Evolutionary conservation across 1,140 invertebrate species (phyloP), one percentile per base, ranked within the genome.

Genomic region (Periplaneta americana): DNA sequence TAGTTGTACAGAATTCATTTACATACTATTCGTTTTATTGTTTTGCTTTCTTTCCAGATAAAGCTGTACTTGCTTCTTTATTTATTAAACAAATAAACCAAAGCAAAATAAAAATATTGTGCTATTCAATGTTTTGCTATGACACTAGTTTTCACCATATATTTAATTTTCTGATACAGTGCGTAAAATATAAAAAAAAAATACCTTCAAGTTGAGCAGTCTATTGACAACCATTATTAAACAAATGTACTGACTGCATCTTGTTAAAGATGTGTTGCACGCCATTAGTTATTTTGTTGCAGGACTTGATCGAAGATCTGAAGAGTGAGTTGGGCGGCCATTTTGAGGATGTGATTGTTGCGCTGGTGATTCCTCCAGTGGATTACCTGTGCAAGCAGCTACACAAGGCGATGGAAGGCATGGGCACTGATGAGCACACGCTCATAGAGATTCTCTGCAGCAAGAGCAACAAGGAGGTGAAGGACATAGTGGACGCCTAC

Each of bases 341-440:
- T 85, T 95, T 95, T 86, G 94, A 96, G 86, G 92, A 95, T 85
- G 91, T 95, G 17, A 93, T 96, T 80, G 86, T 95, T 18, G 95
- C 93, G 0, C 86, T 96, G 74, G 93, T 95, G 92, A 88, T 90
- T 84, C 91, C 92, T 0, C 93, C 94, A 0, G 89, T 90, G 79
- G 91, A 94, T 79, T 96, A 94, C 87, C 89, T 95, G 66, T 94
- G 93, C 84, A 89, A 92, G 84, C 91, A 95, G 85, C 87, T 96
- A 78, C 87, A 94, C 83, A 88, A 91, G 48, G 93, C 94, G 48
- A 94, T 95, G 91, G 88, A 89, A 5, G 91, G 91, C 0, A 84
- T 91, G 80, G 92, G 92, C 34, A 93, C 92, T 0, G 90, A 93
- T 83, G 92, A 93, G 84, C 83, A 87, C 15, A 90, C 91, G 0